phyloP scores from a whole-genome alignment of 1,140 invertebrate species.

The Cephus cinctus region DNA sequence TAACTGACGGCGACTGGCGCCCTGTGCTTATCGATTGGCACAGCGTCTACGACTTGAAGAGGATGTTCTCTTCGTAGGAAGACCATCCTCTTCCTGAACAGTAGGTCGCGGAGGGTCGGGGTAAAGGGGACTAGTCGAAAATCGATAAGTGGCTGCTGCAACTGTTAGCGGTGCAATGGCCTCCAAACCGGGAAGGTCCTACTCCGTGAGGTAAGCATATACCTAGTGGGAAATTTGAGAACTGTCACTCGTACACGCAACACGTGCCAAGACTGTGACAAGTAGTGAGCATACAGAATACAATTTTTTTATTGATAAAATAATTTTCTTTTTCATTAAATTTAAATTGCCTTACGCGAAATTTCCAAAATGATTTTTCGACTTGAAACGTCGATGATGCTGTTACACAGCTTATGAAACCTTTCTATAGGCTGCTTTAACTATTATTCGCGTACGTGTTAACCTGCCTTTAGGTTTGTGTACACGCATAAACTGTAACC shows the following conservation, averaged over 20 bases:
- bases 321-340: not conserved
- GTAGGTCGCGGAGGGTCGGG: not conserved
- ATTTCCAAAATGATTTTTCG: not conserved
- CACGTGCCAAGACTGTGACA: too few relatives aligned
- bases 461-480: too few relatives aligned
- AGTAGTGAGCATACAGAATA: not conserved
- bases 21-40: slow-evolving; percentile 14
- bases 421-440: too few relatives aligned
- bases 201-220: slow-evolving; percentile 49
- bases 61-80: slow-evolving; percentile 17
- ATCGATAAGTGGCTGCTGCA: slow-evolving; percentile 43
- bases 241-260: too few relatives aligned
- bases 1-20: too few relatives aligned
- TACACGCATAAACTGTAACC: too few relatives aligned
- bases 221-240: too few relatives aligned
- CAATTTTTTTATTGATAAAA: not conserved
- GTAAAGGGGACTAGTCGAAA: slow-evolving; percentile 15
- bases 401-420: not conserved
- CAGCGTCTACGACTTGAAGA: slow-evolving; percentile 20
- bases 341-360: not conserved
- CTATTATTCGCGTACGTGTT: too few relatives aligned
- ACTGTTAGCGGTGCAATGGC: slow-evolving; percentile 46
- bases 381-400: too few relatives aligned
- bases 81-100: too few relatives aligned
- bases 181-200: slow-evolving; percentile 52